Evolutionary conservation across 2,888 invertebrate genomes (phyloP), one percentile per base, ranked within the genome.

Genomic region (Calameuta filiformis): DNA sequence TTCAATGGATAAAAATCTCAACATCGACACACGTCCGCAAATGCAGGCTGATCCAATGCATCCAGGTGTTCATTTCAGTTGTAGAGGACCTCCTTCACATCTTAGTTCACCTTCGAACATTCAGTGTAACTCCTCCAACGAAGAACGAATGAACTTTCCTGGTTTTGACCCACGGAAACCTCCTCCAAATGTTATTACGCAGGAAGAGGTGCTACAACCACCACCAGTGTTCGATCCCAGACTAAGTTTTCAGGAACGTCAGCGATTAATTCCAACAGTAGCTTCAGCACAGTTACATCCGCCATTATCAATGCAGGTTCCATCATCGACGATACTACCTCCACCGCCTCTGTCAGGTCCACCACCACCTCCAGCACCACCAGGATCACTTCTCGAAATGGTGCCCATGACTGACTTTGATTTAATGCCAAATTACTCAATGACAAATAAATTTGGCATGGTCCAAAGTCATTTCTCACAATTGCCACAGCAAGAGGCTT

Each of bases 221-320:
- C 83, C 86, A 23, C 78, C 83, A 3, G 77, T 79, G 1, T 89
- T 87, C 68, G 85, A 89, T 80, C 87, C 87, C 0, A 80, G 86
- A 40, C 77, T 85, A 11, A 80, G 83, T 0, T 74, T 81, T 4
- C 80, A 76, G 1, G 83, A 85, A 31, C 80, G 85, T n/a, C 80
- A 80, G 1, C 71, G 78, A 4, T 68, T 84, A 35, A 73, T 79
- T 79, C 77, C 78, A 37, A 68, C 76, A 56, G 69, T 76, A 9
- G 35, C 73, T 33, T 3, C 77, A 12, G n/a, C 69, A 15, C 30
- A 71, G 2, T 73, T 73, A 11, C 80, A 79, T 76, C 56, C 76
- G 12, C 34, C 79, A 0, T 73, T 73, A 15, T 23, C 73, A 11
- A 76, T 80, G 37, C n/a, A 76, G 37, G 75, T 31, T 74, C 73